phyloP scores from a whole-genome alignment of 2,113 vertebrate species.

The Procavia capensis region DNA sequence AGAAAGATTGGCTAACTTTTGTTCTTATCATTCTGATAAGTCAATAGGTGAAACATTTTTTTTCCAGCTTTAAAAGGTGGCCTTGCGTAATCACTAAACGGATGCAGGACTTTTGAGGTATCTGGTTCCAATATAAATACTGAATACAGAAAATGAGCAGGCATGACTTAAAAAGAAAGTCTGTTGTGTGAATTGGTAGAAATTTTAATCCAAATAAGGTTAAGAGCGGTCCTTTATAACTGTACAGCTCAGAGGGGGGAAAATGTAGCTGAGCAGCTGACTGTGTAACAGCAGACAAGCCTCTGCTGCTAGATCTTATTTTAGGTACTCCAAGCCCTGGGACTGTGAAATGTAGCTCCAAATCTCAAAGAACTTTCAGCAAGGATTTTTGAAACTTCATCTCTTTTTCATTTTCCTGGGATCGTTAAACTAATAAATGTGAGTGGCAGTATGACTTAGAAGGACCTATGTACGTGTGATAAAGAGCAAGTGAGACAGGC shows the following conservation, averaged over 20 bases:
- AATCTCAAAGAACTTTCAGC: conserved; percentile 75
- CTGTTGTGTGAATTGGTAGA: conserved; percentile 74
- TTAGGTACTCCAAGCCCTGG: conserved; percentile 83
- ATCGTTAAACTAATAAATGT: conserved; percentile 51
- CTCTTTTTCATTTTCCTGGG: conserved; percentile 73
- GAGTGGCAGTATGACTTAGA: conserved; percentile 60
- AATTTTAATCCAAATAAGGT: conserved; percentile 90
- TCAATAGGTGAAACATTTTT: conserved; percentile 64
- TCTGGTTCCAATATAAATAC: conserved; percentile 72
- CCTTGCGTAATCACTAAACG: conserved; percentile 60
- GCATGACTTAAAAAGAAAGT: conserved; percentile 66
- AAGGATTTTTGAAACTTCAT: conserved; percentile 67
- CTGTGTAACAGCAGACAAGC: conserved; percentile 87
- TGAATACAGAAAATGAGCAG: conserved; percentile 72
- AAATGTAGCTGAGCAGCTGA: conserved; percentile 83
- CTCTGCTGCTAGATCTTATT: conserved; percentile 85
- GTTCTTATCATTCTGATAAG: conserved; percentile 51
- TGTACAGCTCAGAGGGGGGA: conserved; percentile 77
- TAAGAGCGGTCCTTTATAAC: conserved; percentile 76
- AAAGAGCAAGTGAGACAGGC: conserved; percentile 10
- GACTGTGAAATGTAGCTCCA: conserved; percentile 67
- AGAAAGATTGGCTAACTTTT: conserved; percentile 10
- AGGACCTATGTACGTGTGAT: background rate
- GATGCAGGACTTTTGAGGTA: conserved; percentile 51
- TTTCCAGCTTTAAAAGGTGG: conserved; percentile 38